These are phyloP conservation scores for Formica aserva DNA, from an alignment of 2,888 invertebrate species.

Conservation along the genomic window DNA sequence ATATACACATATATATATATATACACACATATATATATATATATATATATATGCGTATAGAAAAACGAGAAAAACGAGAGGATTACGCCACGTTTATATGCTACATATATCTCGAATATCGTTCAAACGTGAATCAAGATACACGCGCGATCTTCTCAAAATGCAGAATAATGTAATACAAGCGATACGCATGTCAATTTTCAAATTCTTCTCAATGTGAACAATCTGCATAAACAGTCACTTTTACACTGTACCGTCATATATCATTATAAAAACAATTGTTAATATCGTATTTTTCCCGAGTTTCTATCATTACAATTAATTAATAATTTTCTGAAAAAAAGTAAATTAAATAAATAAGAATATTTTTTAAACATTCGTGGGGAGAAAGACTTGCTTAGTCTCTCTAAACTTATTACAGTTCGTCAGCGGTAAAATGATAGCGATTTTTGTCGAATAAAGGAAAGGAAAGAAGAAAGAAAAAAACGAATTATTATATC, in stretches of 20 bases:
- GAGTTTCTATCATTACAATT: background rate
- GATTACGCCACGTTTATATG: background rate
- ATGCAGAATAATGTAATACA: background rate
- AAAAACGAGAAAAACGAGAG: background rate
- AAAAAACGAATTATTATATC: slow-evolving; percentile 14
- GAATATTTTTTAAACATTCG: background rate
- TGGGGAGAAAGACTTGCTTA: background rate
- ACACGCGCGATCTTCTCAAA: background rate
- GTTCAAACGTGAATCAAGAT: background rate
- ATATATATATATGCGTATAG: background rate
- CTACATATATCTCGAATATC: background rate
- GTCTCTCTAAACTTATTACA: background rate
- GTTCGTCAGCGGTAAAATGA: background rate
- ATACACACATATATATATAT: no score
- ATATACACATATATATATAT: no score
- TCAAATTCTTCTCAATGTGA: background rate
- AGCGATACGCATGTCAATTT: background rate
- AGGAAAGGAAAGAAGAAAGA: background rate
- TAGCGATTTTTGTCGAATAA: background rate
- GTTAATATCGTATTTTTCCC: background rate
- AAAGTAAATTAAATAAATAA: background rate
- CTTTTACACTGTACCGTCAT: background rate
- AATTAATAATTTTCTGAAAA: background rate
- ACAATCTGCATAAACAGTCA: background rate
- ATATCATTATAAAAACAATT: background rate